Percentiles rank a stretch among this genome's conserved stretches.
Conservation (phyloP, 2,888 invertebrate species). For the Hypomecis punctinalis region DNA sequence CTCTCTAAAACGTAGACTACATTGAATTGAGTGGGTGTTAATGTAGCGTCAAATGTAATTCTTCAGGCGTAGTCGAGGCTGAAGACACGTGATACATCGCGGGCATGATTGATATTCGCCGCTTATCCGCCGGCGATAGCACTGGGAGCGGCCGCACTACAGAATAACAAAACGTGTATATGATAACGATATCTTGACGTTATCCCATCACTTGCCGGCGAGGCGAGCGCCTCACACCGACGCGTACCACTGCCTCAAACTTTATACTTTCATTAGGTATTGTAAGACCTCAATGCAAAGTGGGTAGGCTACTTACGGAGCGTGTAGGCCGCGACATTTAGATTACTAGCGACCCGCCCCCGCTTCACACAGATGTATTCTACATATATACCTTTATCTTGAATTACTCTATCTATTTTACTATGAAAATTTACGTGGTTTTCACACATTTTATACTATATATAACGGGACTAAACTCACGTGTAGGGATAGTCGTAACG, state of each 20-base stretch:
- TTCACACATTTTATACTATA: too few relatives aligned
- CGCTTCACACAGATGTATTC: too few relatives aligned
- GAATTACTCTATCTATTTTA: too few relatives aligned
- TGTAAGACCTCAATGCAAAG: too few relatives aligned
- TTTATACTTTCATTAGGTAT: too few relatives aligned
- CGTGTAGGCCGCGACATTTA: too few relatives aligned
- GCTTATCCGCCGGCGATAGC: slow-evolving; percentile 26
- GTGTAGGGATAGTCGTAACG: too few relatives aligned
- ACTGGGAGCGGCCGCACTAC: slow-evolving; percentile 34
- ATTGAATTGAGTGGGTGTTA: neutral
- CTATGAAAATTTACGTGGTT: too few relatives aligned
- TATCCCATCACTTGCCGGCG: slow-evolving; percentile 53
- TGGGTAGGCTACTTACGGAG: too few relatives aligned
- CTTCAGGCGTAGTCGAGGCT: slow-evolving; percentile 6
- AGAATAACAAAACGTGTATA: slow-evolving; percentile 55
- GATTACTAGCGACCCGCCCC: too few relatives aligned
- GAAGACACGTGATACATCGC: slow-evolving; percentile 26
- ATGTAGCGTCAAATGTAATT: slow-evolving; percentile 7
- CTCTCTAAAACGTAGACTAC: neutral
- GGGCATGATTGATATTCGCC: slow-evolving; percentile 45
- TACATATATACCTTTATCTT: too few relatives aligned
- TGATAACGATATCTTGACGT: slow-evolving; percentile 54
- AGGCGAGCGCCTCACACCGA: slow-evolving; percentile 36
- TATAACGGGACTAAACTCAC: too few relatives aligned
- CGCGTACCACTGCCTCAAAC: slow-evolving; percentile 11